phyloP scores from a whole-genome alignment of 2,113 vertebrate genomes.

The Struthidea cinerea region DNA sequence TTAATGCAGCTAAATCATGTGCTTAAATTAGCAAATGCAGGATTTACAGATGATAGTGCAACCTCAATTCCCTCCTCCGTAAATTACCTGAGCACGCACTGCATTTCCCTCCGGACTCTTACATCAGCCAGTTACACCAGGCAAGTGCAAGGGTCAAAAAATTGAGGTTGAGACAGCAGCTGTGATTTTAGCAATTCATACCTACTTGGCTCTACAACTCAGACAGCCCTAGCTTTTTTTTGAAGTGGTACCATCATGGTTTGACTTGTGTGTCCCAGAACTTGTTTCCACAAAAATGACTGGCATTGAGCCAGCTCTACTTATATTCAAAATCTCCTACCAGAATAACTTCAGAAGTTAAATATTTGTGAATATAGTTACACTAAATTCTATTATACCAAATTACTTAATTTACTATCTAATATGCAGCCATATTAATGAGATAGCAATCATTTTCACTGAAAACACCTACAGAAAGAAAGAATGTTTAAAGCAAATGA shows the following conservation, averaged over 20 bases:
- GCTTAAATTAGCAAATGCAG: neutral
- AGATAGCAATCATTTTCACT: neutral
- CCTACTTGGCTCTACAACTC: neutral
- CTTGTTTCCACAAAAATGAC: neutral
- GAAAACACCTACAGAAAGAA: neutral
- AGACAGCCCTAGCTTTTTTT: neutral
- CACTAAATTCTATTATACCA: neutral
- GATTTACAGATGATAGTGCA: neutral
- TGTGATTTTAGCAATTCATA: neutral
- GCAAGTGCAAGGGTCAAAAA: neutral
- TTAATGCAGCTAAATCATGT: neutral
- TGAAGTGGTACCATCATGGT: neutral
- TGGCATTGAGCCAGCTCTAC: neutral
- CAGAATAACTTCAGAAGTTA: neutral
- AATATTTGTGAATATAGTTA: neutral
- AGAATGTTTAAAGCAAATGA: neutral
- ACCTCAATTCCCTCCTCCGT: neutral
- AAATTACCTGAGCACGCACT: neutral
- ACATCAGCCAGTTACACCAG: neutral
- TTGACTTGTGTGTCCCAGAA: neutral
- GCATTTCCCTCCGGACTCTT: neutral
- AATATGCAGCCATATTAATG: neutral
- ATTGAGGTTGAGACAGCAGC: neutral
- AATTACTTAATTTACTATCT: neutral
- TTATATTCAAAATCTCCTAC: neutral